A percentile compares a stretch with the other conserved stretches of the same genome.
Conservation (phyloP, 2,797 vertebrate species). For the Tapirus indicus region DNA sequence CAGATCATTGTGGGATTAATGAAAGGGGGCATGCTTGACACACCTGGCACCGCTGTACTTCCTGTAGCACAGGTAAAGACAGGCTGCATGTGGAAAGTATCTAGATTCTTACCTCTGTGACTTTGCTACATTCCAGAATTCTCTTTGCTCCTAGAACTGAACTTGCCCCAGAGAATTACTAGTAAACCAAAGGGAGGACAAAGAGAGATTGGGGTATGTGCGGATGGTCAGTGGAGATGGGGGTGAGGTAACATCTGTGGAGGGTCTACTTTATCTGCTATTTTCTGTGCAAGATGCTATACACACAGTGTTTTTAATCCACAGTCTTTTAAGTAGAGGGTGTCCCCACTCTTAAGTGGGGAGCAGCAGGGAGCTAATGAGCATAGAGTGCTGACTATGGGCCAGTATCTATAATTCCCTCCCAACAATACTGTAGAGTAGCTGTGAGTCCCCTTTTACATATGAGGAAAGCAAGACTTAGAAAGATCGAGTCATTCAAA, state of each 20-base stretch:
- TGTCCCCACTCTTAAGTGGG: neutral
- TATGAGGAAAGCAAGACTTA: neutral
- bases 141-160: neutral
- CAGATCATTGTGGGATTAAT: fast-evolving
- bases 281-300: neutral
- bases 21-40: fast-evolving
- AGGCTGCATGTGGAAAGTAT: fast-evolving
- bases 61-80: neutral
- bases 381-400: fast-evolving
- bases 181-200: neutral
- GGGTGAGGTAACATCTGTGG: fast-evolving
- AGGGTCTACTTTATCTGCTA: neutral
- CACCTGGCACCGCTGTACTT: fast-evolving
- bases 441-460: fast-evolving
- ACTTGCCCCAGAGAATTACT: neutral
- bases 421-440: no score
- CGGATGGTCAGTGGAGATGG: neutral
- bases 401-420: fast-evolving
- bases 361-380: neutral
- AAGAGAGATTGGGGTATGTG: neutral
- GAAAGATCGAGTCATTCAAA: neutral
- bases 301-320: fast-evolving
- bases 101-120: no score
- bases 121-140: neutral
- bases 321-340: neutral